A percentile compares a stretch with the other conserved stretches of the same genome.
phyloP scores from a whole-genome alignment of 2,888 invertebrate genomes.

The Ditula angustiorana region DNA sequence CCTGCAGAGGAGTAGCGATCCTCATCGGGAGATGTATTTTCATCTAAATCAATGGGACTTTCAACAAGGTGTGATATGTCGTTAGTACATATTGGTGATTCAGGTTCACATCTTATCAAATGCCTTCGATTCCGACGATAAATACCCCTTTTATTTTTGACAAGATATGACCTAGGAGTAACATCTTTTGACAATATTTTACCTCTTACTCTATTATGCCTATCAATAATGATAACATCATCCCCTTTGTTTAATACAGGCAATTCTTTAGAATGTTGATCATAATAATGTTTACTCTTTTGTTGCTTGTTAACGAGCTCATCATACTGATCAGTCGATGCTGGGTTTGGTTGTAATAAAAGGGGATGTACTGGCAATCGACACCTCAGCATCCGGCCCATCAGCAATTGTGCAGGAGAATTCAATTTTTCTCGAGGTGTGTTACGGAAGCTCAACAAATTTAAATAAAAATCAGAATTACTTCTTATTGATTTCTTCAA shows the following conservation, averaged over 20 bases:
- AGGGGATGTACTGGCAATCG: slow-evolving; percentile 3
- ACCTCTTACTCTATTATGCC: not conserved
- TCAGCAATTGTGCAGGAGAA: slow-evolving; percentile 15
- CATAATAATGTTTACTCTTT: not conserved
- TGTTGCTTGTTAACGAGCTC: not conserved
- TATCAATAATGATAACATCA: not conserved
- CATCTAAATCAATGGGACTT: too few relatives aligned
- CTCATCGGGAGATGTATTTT: too few relatives aligned
- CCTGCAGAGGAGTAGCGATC: too few relatives aligned
- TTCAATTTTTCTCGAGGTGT: slow-evolving; percentile 7
- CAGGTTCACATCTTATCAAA: slow-evolving; percentile 11
- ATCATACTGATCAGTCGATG: not conserved
- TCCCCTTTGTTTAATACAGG: slow-evolving; percentile 1
- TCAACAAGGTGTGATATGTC: too few relatives aligned
- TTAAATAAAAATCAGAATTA: slow-evolving; percentile 4
- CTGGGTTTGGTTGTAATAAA: slow-evolving; percentile 8
- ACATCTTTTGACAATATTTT: not conserved
- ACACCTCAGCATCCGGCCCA: slow-evolving; percentile 9
- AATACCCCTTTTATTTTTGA: not conserved
- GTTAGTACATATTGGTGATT: too few relatives aligned
- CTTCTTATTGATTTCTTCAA: slow-evolving; percentile 1
- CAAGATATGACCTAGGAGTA: slow-evolving; percentile 9
- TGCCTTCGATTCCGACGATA: slow-evolving; percentile 13
- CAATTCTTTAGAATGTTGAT: not conserved
- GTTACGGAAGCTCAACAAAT: slow-evolving; percentile 2